Base-by-base conservation (phyloP, 1,140 invertebrate species). In the Drosophila sulfurigaster region DNA sequence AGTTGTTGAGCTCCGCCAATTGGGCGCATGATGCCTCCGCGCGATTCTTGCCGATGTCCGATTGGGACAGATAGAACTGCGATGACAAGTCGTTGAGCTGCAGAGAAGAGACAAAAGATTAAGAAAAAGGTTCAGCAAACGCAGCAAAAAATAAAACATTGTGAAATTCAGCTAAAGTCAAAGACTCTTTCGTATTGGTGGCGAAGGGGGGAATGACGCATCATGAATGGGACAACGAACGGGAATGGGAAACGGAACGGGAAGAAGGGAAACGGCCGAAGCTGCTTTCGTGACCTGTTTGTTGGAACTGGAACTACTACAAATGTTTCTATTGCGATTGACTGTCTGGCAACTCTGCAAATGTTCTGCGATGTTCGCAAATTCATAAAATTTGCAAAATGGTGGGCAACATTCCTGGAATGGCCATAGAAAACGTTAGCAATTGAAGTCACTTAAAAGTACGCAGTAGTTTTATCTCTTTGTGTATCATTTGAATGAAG, bases 1-100 rank as follows among this genome's bases (percentile, higher is more conserved):
- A 99, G 74, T 95, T 96, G 92, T 99, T 99, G 2, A 99, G 93
- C 92, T 99, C 98, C 0, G 97, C 95, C 3, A 99, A 92, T 69
- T 96, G 95, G 62, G 95, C 94, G 65, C 95, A 95, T 57, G 96
- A 97, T 0, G 96, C 95, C 81, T 95, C 94, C 0, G 98, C 99
- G 32, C 99, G 95, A 93, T 99, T 99, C 91, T 96, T 96, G 5
- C 98, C 95, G 80, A 99, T 93, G 91, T 98, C 96, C 10, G 93
- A 93, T 93, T 98, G 96, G 28, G 94, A 95, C 25, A 99, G 93
- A 92, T 98, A 99, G 93, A 99, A 99, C 93, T 99, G 96, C 68
- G 96, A 96, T 1, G 96, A 95, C 63, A 97, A 93, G 92, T 97
- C 96, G 8, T 93, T 82, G 6, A 95, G 92, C 91, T 92, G 74